A percentile compares a stretch with the other conserved stretches of the same genome.
These are phyloP conservation scores for Octodonta nipae DNA, from an alignment of 2,888 invertebrate genomes.

Conservation along the genomic window DNA sequence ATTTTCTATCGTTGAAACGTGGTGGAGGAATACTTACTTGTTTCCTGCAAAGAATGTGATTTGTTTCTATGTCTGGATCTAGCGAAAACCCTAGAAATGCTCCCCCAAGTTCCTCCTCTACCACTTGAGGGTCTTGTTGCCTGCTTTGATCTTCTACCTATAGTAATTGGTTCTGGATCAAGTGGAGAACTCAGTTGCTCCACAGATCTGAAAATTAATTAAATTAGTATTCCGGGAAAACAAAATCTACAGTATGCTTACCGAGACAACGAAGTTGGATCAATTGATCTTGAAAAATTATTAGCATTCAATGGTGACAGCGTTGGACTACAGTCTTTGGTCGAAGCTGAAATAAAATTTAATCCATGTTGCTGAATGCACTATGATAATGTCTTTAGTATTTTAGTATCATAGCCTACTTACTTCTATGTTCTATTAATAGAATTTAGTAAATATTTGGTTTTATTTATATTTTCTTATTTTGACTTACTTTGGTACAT, in stretches of 20 bases:
- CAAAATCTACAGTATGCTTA: constrained; percentile 27
- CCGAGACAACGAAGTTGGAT: constrained; percentile 53
- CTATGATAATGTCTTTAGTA: too few relatives aligned
- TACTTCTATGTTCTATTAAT: too few relatives aligned
- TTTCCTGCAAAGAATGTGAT: constrained; percentile 51
- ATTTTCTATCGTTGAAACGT: too few relatives aligned
- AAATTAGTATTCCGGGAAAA: background rate
- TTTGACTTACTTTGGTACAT: constrained; percentile 58
- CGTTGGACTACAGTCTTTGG: constrained; percentile 73
- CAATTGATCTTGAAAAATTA: constrained; percentile 64
- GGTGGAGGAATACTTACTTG: constrained; percentile 36
- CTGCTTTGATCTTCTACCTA: constrained; percentile 32
- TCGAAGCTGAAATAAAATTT: constrained; percentile 47
- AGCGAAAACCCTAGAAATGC: constrained; percentile 81
- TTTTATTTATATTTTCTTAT: too few relatives aligned
- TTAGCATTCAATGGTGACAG: constrained; percentile 65
- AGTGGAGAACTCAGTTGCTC: constrained; percentile 74
- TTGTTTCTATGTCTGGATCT: constrained; percentile 73
- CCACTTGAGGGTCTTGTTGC: constrained; percentile 38
- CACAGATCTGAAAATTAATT: constrained; percentile 43
- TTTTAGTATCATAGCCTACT: too few relatives aligned
- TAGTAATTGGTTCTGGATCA: constrained; percentile 45
- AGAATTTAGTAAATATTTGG: too few relatives aligned
- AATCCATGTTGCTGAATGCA: too few relatives aligned
- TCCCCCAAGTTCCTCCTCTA: constrained; percentile 77